Evolutionary conservation across 1,140 invertebrate genomes (phyloP).

Genomic region (Heliothis subflexa): DNA sequence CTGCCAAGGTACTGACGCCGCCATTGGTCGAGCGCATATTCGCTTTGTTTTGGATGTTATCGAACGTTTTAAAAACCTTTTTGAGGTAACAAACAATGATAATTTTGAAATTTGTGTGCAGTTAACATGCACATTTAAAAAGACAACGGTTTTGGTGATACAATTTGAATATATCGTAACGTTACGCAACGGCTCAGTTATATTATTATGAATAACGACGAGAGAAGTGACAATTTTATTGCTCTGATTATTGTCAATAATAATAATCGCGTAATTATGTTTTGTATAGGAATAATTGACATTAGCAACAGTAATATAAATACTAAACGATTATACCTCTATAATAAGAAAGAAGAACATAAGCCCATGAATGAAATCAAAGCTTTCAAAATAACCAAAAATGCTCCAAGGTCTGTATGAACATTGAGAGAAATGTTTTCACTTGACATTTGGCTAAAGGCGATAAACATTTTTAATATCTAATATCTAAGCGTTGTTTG

Average conservation of each 20-base stretch:
- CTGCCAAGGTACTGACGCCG: slow-evolving; percentile 58
- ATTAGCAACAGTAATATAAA: neutral
- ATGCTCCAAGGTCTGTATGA: too few relatives aligned
- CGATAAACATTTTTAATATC: too few relatives aligned
- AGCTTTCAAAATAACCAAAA: too few relatives aligned
- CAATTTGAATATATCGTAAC: slow-evolving; percentile 7
- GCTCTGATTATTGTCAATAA: slow-evolving; percentile 28
- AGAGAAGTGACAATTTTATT: slow-evolving; percentile 19
- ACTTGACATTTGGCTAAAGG: too few relatives aligned
- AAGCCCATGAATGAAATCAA: too few relatives aligned
- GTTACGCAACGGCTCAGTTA: slow-evolving; percentile 9
- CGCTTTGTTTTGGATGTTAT: slow-evolving; percentile 30
- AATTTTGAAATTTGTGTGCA: slow-evolving; percentile 8
- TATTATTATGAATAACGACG: slow-evolving; percentile 11
- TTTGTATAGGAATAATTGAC: neutral
- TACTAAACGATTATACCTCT: neutral
- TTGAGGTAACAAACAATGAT: slow-evolving; percentile 26
- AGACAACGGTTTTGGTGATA: neutral
- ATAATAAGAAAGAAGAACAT: neutral
- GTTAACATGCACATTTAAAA: slow-evolving; percentile 7
- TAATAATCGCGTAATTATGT: slow-evolving; percentile 20
- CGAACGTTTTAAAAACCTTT: slow-evolving; percentile 10
- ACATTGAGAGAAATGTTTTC: too few relatives aligned
- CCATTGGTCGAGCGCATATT: slow-evolving; percentile 59
- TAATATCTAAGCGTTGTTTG: too few relatives aligned